Conservation (phyloP, 53 echinoderm and acorn worm species). For the Hippasteria phrygiana region DNA sequence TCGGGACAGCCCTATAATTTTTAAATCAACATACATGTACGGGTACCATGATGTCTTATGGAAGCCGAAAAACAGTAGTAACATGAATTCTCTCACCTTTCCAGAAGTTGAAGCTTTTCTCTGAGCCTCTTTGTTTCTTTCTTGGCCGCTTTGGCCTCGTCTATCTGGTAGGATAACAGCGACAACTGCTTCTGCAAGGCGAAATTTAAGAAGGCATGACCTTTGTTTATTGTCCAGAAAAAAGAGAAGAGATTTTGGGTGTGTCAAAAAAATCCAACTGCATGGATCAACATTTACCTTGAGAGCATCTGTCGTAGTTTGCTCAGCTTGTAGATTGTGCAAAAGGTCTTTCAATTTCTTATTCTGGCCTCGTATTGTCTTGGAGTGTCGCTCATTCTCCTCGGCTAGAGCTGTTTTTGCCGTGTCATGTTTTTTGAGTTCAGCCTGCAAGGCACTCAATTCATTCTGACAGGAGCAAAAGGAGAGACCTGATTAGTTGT, state of each 20-base stretch:
- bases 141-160: constrained; percentile 93
- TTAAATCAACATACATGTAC: no score
- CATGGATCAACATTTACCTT: constrained; percentile 57
- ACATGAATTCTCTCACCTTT: constrained; percentile 89
- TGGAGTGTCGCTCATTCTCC: constrained; percentile 68
- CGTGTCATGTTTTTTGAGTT: constrained; percentile 66
- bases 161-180: constrained; percentile 81
- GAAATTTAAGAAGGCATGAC: neutral
- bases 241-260: neutral
- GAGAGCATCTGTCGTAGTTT: constrained; percentile 80
- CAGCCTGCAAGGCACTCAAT: constrained; percentile 64
- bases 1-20: no score
- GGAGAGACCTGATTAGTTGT: no score
- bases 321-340: constrained; percentile 73
- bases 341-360: constrained; percentile 63
- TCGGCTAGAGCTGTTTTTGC: constrained; percentile 58
- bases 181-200: constrained; percentile 83
- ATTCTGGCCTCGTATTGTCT: constrained; percentile 57
- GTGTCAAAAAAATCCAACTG: no score
- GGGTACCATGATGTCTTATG: no score
- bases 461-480: constrained; percentile 68
- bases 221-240: neutral
- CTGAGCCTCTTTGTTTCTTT: constrained; percentile 86
- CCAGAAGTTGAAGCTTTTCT: constrained; percentile 81
- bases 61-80: no score